Conservation (phyloP, 2,797 vertebrate species). For the Hipposideros larvatus region DNA sequence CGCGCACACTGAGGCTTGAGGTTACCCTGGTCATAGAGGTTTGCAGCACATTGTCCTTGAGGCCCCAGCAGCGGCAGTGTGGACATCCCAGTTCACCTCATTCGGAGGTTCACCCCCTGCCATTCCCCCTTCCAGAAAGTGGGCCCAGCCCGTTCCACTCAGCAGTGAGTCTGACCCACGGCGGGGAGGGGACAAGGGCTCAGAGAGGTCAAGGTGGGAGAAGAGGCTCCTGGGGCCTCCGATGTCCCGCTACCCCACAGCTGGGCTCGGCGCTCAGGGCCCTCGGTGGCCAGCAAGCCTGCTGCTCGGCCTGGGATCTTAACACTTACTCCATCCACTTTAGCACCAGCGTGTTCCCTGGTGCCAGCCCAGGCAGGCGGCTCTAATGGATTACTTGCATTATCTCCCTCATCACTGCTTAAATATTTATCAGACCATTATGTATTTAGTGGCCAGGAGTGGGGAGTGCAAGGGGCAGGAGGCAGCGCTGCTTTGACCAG, state of each 20-base stretch:
- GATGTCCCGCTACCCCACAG: not conserved
- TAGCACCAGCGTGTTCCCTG: slow-evolving; percentile 76
- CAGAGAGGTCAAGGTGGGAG: not conserved
- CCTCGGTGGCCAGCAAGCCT: slow-evolving; percentile 65
- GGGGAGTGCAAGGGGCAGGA: slow-evolving; percentile 72
- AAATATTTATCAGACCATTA: slow-evolving; percentile 96
- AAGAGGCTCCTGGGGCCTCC: not conserved
- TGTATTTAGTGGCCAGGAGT: slow-evolving; percentile 88
- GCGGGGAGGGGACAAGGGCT: not conserved
- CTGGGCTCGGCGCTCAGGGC: not conserved
- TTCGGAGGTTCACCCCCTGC: not conserved
- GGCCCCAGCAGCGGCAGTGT: fast-evolving
- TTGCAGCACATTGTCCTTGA: not conserved
- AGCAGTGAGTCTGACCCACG: not conserved
- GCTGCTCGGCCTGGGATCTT: slow-evolving; percentile 86
- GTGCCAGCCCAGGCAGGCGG: slow-evolving; percentile 64
- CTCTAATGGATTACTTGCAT: slow-evolving; percentile 93
- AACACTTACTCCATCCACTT: slow-evolving; percentile 86
- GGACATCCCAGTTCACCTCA: not conserved
- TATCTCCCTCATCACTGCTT: slow-evolving; percentile 91
- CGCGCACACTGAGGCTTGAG: too few relatives aligned
- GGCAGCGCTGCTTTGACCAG: slow-evolving; percentile 78
- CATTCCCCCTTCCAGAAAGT: not conserved
- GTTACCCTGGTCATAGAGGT: not conserved
- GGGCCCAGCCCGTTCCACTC: not conserved